These are phyloP conservation scores for Oplegnathus fasciatus DNA, from an alignment of 2,113 vertebrate species.

Conservation along the genomic window DNA sequence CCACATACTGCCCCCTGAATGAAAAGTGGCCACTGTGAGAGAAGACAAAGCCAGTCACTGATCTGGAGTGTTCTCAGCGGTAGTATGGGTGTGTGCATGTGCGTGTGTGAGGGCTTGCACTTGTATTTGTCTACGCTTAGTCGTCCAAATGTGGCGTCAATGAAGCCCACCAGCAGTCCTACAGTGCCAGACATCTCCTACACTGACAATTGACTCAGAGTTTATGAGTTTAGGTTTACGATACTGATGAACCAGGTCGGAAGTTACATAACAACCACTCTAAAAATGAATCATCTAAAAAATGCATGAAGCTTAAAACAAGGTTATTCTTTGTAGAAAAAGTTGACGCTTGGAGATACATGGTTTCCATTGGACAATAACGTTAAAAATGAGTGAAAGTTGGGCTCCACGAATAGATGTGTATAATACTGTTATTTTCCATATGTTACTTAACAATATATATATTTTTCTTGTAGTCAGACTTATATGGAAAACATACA, in stretches of 20 bases:
- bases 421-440: background rate
- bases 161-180: conserved; percentile 63
- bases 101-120: background rate
- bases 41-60: conserved; percentile 68
- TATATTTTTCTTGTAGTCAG: background rate
- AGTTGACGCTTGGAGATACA: too few relatives aligned
- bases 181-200: conserved; percentile 40
- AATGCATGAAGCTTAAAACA: background rate
- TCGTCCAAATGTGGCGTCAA: conserved; percentile 67
- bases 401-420: too few relatives aligned
- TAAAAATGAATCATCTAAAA: background rate
- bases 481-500: background rate
- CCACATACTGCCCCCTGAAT: conserved; percentile 73
- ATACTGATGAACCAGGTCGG: background rate
- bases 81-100: conserved; percentile 27
- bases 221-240: background rate
- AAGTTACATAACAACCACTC: conserved; percentile 7
- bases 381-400: too few relatives aligned
- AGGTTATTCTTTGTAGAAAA: too few relatives aligned
- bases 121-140: conserved; percentile 22
- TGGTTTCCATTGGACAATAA: too few relatives aligned
- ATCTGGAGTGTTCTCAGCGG: conserved; percentile 80
- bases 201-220: conserved; percentile 58
- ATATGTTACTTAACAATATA: background rate
- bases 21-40: conserved; percentile 75